Evolutionary conservation across 2,797 vertebrate genomes (phyloP), one percentile per base, ranked within the genome.

Genomic region (Nothura maculosa): DNA sequence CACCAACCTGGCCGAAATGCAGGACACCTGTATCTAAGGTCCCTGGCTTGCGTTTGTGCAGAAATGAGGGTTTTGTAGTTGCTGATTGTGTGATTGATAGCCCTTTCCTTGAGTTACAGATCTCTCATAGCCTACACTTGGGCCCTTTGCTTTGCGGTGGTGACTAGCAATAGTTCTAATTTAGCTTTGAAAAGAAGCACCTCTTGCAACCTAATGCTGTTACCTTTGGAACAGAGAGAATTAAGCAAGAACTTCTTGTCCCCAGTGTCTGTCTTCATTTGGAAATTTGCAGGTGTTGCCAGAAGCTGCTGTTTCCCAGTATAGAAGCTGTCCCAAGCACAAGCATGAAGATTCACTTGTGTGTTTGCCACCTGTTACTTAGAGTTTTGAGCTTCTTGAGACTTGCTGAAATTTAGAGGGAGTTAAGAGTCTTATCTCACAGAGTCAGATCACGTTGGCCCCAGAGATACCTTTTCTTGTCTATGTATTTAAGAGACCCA

Each of bases 381-480:
- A 10, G 19, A 80, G 61, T 54, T 66, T 68, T 50, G 74, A 73
- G 28, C 81, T 92, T 74, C 79, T 54, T 68, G 66, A 70, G 32
- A n/a, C 78, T 50, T 25, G 74, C 40, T 72, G 75, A 80, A 89
- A 77, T 87, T 90, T 58, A 68, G 1, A 89, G 47, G 40, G 61
- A 82, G 67, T 80, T 90, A 47, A 20, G 62, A 81, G 76, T 30
- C 58, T 75, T 10, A 36, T 50, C 45, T 87, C 91, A 75, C 81
- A 92, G 81, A 91, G 81, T 62, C 73, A 87, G 84, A 96, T 92
- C 77, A 34, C 67, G 61, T 84, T 78, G 85, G 38, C 58, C 79
- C 69, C 87, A 0, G 1, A 91, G 91, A 67, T 0, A 0, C 62
- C 21, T 64, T 63, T 72, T 93, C 27, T n/a, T 8, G 34, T 82